Conservation (phyloP, 2,888 invertebrate genomes). For the Pherbina coryleti region DNA sequence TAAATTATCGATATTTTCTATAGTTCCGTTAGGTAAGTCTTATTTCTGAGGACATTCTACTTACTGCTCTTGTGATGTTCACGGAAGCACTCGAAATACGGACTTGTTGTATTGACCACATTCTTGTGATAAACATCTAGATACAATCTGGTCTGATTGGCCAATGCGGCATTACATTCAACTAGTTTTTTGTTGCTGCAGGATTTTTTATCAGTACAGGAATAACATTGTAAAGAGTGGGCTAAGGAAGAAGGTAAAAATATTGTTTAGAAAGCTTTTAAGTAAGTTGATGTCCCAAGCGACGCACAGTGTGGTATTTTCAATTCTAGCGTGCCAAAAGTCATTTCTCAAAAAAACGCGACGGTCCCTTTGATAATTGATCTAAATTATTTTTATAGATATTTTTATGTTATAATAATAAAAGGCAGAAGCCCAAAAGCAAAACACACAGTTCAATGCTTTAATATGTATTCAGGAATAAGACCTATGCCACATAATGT, state of each 20-base stretch:
- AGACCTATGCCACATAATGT: no score
- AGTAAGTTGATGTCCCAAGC: no score
- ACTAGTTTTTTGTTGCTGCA: constrained; percentile 46
- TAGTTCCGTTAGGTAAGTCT: not conserved
- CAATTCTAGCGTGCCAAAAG: no score
- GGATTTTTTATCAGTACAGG: constrained; percentile 42
- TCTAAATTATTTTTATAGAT: no score
- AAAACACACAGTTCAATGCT: no score
- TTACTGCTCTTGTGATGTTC: constrained; percentile 48
- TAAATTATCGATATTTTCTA: not conserved
- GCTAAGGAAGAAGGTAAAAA: constrained; percentile 38
- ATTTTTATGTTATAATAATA: no score
- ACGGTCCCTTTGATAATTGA: no score
- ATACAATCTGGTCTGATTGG: constrained; percentile 45
- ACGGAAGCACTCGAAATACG: constrained; percentile 41
- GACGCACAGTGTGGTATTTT: no score
- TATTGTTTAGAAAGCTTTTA: no score
- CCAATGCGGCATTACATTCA: constrained; percentile 49
- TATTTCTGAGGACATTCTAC: constrained; percentile 13
- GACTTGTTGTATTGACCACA: constrained; percentile 41
- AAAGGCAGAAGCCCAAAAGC: no score
- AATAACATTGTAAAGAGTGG: constrained; percentile 46
- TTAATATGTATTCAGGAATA: no score
- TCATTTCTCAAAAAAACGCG: no score
- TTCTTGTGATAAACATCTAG: constrained; percentile 46